Base-by-base conservation (phyloP, 2,888 invertebrate species). In the Scaptomyza cyrtandrae region DNA sequence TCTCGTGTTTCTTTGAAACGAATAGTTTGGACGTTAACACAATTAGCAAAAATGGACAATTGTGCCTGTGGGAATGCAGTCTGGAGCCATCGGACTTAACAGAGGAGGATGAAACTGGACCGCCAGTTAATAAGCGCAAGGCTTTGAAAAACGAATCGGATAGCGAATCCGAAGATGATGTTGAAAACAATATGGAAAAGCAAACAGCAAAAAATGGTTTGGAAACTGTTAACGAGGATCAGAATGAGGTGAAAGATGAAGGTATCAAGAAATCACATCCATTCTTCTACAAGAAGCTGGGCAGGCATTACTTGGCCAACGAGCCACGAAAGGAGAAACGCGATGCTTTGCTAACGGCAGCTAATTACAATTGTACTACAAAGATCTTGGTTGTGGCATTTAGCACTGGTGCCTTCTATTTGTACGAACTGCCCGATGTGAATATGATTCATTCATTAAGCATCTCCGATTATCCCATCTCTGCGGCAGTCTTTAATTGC, bases 341-440 rank as follows among this genome's bases (percentile, higher is more conserved):
- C 46, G 93, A 94, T 71, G 95, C 95, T 0, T 92, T 93, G 57
- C 91, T 99, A 0, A 96, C 98, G 0, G 94, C 97, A 0, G 96
- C 96, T 0, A 95, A 96, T 48, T 99, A 97, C 91, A 97, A 98
- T 90, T 94, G 94, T 75, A 93, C 94, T 1, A 95, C 95, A 0
- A 96, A 95, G 90, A 94, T 99, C 75, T 93, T 99, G 58, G 96
- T 99, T 0, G 95, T 96, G 37, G 99, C 98, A 7, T 99, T 97
- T 91, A 96, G 96, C 14, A 96, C 95, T 75, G 99, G 99, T 2
- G 94, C 96, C 29, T 99, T 99, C 93, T 96, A 96, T 90, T 93
- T 99, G 0, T 97, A 99, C 90, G 98, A 99, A 92, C 94, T 99
- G 93, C 99, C 99, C 0, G 97, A 98, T 48, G 97, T 98, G 59